These are phyloP conservation scores for Pithys albifrons DNA, from an alignment of 2,113 vertebrate species.

Conservation along the genomic window DNA sequence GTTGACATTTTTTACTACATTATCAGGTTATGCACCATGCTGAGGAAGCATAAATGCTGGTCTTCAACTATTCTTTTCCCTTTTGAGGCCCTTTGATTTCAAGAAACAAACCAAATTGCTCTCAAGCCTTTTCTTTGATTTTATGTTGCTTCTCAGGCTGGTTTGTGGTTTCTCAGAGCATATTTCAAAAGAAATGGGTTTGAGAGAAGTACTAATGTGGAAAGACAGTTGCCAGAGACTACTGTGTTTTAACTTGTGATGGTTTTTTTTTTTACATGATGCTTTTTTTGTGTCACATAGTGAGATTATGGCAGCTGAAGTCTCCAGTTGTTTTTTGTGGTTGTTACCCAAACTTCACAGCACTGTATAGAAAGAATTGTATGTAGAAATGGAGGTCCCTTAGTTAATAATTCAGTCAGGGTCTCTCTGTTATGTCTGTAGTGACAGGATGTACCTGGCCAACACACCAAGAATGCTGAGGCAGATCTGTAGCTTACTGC, in stretches of 20 bases:
- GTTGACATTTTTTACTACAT: neutral
- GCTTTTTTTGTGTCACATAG: neutral
- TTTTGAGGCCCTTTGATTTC: neutral
- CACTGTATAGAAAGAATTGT: neutral
- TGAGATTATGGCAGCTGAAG: neutral
- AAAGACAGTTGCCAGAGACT: neutral
- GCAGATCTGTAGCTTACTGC: neutral
- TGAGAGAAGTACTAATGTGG: neutral
- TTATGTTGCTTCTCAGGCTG: neutral
- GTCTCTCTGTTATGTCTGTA: neutral
- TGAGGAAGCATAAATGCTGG: neutral
- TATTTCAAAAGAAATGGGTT: neutral
- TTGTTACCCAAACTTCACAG: neutral
- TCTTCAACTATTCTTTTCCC: neutral
- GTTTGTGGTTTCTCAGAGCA: neutral
- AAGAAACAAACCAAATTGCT: neutral
- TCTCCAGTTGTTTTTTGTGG: neutral
- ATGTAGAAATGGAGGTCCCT: neutral
- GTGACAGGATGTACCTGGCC: accelerated
- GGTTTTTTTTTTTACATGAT: neutral
- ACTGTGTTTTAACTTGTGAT: neutral
- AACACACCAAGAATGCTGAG: too few relatives aligned
- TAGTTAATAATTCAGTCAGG: neutral
- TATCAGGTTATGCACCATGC: too few relatives aligned
- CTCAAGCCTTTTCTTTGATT: neutral